Percentiles rank a stretch among this genome's conserved stretches.
Evolutionary conservation across 2,113 vertebrate species (phyloP).

Genomic region (Pardalotus punctatus): DNA sequence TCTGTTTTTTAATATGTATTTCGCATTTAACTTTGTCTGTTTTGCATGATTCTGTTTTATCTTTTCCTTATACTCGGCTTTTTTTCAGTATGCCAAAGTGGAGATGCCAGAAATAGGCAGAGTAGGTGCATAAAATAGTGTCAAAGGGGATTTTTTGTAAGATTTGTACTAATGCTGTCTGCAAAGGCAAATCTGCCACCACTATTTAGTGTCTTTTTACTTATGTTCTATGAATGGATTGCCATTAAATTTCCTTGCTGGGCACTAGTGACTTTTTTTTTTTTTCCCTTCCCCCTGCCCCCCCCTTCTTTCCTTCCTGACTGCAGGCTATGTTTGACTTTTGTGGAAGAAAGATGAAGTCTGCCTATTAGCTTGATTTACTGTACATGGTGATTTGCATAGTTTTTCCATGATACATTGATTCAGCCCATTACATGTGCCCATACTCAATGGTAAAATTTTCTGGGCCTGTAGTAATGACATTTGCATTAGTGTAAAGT

Average conservation of each 20-base stretch:
- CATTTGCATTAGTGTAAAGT: constrained; percentile 1
- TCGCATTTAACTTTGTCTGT: not conserved
- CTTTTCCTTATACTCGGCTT: not conserved
- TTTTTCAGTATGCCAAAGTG: not conserved
- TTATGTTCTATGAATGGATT: not conserved
- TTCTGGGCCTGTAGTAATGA: constrained; percentile 25
- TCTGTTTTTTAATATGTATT: not conserved
- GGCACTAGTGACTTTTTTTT: not conserved
- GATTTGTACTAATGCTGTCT: not conserved
- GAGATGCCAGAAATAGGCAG: not conserved
- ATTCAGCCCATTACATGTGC: constrained; percentile 65
- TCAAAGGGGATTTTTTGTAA: not conserved
- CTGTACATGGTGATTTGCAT: constrained; percentile 55
- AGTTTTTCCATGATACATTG: constrained; percentile 63
- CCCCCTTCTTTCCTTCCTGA: not conserved
- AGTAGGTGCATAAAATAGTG: not conserved
- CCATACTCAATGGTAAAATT: constrained; percentile 21
- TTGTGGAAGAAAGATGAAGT: not conserved
- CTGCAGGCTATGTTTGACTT: not conserved
- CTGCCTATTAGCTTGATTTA: constrained; percentile 67
- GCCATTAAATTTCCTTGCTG: not conserved
- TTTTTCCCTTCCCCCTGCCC: not conserved
- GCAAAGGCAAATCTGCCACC: not conserved
- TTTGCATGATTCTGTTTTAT: not conserved
- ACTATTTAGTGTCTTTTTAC: not conserved